Evolutionary conservation across 23 tunicate species (phyloP), one percentile per base, ranked within the genome.

Genomic region (Trididemnum clinides): DNA sequence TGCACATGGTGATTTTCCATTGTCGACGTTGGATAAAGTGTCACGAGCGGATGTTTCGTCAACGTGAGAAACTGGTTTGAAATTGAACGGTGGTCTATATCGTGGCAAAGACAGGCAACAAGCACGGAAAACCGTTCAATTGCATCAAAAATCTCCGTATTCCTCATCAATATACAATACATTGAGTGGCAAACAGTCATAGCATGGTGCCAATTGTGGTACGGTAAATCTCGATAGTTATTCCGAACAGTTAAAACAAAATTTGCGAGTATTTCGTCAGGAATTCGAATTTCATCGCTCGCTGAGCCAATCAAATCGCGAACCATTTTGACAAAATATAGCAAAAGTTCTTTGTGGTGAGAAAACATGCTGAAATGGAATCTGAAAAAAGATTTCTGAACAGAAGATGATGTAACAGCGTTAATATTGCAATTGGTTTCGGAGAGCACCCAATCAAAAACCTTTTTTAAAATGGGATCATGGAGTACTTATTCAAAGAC

Each of bases 181-280:
- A 92, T 92, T 51, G 78, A 36, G 69, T 92, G 97, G 12, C 92
- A 58, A 15, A 92, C 91, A 2, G 97, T 92, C 85, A 87, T 70
- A 15, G 97, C 97, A 77, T 92, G 97, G 29, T 78, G 81, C 91
- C 91, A 92, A 51, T 92, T 92, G 82, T 92, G 97, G 39, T 92
- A 92, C 2, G 92, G 85, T 36, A 57, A 49, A 49, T 92, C 66
- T 12, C 90, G 79, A 51, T 92, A 92, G 44, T 84, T 87, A 73
- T 71, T 83, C 28, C 88, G 75, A n/a, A 92, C 89, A 0, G 82
- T 33, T 25, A 87, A 36, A 0, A 86, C 78, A 86, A 92, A 92
- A 28, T 78, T 34, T 35, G 82, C 35, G 31, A 87, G 12, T 51
- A 71, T 82, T 1, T 92, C 88, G 1, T 34, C 59, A 33, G 88